Conservation (phyloP, 1,140 invertebrate genomes). For the Lanistes nyassanus region DNA sequence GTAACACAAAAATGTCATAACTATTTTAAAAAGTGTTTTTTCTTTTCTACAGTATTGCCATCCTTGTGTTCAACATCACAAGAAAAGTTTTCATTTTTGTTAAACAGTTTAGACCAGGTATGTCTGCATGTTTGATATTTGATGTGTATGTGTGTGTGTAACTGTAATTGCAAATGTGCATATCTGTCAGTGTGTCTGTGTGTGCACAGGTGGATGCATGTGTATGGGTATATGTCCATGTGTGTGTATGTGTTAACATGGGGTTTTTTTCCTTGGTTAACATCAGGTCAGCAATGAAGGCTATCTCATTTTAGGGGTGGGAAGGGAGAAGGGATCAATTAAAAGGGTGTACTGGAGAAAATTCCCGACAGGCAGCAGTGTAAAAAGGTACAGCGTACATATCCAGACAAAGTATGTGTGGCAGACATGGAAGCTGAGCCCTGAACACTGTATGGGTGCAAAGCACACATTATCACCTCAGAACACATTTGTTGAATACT, state of each 20-base stretch:
- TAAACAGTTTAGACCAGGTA: slow-evolving; percentile 24
- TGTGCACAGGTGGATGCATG: not conserved
- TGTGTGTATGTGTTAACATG: not conserved
- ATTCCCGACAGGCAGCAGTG: not conserved
- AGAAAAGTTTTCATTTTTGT: slow-evolving; percentile 13
- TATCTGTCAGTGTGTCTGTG: not conserved
- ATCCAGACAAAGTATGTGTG: not conserved
- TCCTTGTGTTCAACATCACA: slow-evolving; percentile 17
- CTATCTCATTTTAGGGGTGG: not conserved
- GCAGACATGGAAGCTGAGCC: no score
- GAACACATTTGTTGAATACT: no score
- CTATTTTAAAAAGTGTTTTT: not conserved
- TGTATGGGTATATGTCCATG: not conserved
- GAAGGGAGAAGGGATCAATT: not conserved
- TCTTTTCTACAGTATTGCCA: slow-evolving; percentile 21
- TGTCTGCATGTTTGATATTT: not conserved
- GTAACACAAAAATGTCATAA: not conserved
- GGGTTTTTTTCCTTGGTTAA: not conserved
- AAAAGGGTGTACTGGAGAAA: not conserved
- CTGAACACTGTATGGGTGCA: no score
- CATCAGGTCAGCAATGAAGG: no score
- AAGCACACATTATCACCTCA: no score
- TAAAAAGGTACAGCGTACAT: not conserved
- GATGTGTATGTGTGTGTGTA: slow-evolving; percentile 3
- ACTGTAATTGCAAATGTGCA: no score